phyloP scores from a whole-genome alignment of 2,797 vertebrate genomes.

The Sylvia borin region DNA sequence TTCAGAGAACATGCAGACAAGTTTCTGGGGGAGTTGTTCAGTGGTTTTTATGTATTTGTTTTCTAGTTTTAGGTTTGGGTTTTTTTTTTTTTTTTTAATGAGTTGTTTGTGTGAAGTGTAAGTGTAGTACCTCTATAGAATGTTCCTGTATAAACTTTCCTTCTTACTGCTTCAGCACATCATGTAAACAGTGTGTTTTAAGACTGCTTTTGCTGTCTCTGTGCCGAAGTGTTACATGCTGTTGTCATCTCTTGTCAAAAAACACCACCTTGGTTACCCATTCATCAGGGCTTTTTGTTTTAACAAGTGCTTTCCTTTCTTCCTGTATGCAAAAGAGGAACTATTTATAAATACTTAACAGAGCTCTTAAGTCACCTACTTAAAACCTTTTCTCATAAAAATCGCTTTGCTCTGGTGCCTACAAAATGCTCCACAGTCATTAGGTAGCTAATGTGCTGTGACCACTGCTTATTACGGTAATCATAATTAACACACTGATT shows the following conservation, averaged over 20 bases:
- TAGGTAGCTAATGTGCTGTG: slow-evolving; percentile 68
- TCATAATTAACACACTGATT: slow-evolving; percentile 61
- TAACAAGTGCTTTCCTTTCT: slow-evolving; percentile 36
- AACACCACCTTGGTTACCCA: neutral
- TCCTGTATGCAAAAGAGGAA: slow-evolving; percentile 30
- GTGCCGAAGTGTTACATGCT: neutral
- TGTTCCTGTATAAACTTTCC: neutral
- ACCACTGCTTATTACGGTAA: slow-evolving; percentile 47
- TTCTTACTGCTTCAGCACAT: neutral
- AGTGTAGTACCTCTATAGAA: neutral
- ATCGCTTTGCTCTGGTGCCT: slow-evolving; percentile 32
- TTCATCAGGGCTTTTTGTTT: slow-evolving; percentile 39
- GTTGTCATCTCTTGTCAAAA: slow-evolving; percentile 38
- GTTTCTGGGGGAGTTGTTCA: neutral
- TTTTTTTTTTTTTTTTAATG: neutral
- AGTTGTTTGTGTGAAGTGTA: neutral
- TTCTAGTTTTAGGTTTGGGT: neutral
- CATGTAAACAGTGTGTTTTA: neutral
- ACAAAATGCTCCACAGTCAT: slow-evolving; percentile 43
- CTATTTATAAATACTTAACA: slow-evolving; percentile 43
- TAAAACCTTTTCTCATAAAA: slow-evolving; percentile 51
- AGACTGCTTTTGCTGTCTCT: neutral
- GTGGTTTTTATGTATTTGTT: neutral
- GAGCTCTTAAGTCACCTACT: slow-evolving; percentile 48
- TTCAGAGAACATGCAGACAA: neutral